Base-by-base conservation (phyloP, 2,888 invertebrate genomes). In the Caenorhabditis drosophilae region DNA sequence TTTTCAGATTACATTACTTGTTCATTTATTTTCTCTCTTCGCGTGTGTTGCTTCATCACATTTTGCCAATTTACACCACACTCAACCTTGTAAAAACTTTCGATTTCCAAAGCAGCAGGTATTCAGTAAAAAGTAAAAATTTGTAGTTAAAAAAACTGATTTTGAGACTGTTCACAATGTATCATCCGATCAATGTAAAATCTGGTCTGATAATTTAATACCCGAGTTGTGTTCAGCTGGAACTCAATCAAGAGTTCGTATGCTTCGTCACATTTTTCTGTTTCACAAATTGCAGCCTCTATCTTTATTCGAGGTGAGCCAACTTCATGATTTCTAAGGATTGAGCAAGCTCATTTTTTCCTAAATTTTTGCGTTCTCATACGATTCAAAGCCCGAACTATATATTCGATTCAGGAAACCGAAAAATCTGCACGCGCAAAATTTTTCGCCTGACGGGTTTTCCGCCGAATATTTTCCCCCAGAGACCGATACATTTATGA, bases 291-390 rank as follows among this genome's bases (percentile, higher is more conserved):
- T 67, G 12, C 70, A 73, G 22, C 73, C 73, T 34, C 38, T 73
- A 50, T 70, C 73, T 20, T 46, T 73, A 12, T 70, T 61, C 56
- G 69, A 73, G 45, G 73, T 70, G 23, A 38, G 51, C 25, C n/a
- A 40, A n/a, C n/a, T n/a, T n/a, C n/a, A n/a, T n/a, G n/a, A n/a
- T n/a, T n/a, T n/a, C n/a, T n/a, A n/a, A n/a, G n/a, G n/a, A n/a
- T n/a, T n/a, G n/a, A n/a, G n/a, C n/a, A n/a, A n/a, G n/a, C n/a
- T n/a, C n/a, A n/a, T n/a, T n/a, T n/a, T n/a, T n/a, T n/a, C n/a
- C n/a, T n/a, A n/a, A n/a, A n/a, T n/a, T n/a, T n/a, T n/a, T n/a
- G n/a, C n/a, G n/a, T n/a, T n/a, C n/a, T n/a, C n/a, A n/a, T n/a
- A n/a, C n/a, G n/a, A n/a, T n/a, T n/a, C n/a, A n/a, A n/a, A n/a